Evolutionary conservation across 2,888 invertebrate species (phyloP), one percentile per base, ranked within the genome.

Genomic region (Drosophila subquinaria): DNA sequence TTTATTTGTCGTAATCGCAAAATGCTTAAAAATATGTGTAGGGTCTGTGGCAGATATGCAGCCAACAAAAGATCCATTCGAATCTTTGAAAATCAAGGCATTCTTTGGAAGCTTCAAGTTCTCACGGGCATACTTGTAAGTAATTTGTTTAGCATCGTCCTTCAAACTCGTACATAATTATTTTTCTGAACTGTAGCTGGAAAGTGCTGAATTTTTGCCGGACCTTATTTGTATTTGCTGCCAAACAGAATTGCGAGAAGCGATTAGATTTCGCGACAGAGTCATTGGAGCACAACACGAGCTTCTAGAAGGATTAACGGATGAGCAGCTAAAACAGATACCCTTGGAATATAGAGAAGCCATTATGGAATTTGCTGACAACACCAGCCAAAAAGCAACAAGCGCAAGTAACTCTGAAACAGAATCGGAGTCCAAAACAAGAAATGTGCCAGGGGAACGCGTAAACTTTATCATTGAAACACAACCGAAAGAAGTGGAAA

Each of bases 201-300:
- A 80, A 63, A 69, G 66, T 56, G 50, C 38, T 1, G 45, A 61
- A 11, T 73, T 55, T 20, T 48, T 78, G 43, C 78, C 78, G 10
- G 69, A 80, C 8, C 63, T 80, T 4, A 80, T 78, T 43, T 78
- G 78, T 23, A 69, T 76, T 61, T 78, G 69, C 51, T 82, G 82
- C 15, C 79, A 84, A 42, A 68, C 71, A 10, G 67, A 72, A 20
- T 38, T 84, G 15, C 68, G 69, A 3, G 76, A 72, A 33, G 76
- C 79, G 10, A 69, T 79, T 5, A 15, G 67, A 27, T 82, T 82
- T 33, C 73, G 88, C 2, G 43, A 81, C 9, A 68, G 76, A 35
- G 69, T 76, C 2, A 43, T 87, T 38, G 61, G 56, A n/a, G 64
- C 76, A 1, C 85, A 82, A 5, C 64, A 65, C 6, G 64, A 76